Conservation (phyloP, 1,140 invertebrate genomes). For the Battus philenor region DNA sequence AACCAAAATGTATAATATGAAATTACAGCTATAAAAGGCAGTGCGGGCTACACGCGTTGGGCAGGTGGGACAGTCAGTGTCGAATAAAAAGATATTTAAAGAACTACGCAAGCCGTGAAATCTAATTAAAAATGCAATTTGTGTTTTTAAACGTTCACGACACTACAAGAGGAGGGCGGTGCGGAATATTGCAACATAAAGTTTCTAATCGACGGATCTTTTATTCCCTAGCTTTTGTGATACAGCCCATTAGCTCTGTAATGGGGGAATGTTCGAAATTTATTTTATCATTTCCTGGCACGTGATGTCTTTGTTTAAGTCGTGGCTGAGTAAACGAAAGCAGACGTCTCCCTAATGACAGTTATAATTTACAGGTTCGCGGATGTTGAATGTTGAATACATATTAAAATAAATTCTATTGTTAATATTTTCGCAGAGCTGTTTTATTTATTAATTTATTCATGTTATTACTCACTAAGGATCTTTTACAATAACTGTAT, state of each 20-base stretch:
- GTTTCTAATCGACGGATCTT: conserved; percentile 73
- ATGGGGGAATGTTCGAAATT: conserved; percentile 70
- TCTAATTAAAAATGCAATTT: neutral
- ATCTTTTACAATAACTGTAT: no score
- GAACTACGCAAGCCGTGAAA: neutral
- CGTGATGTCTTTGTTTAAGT: conserved; percentile 60
- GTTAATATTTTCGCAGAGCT: no score
- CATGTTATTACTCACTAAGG: no score
- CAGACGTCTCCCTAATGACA: conserved; percentile 31
- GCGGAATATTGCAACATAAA: conserved; percentile 71
- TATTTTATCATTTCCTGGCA: conserved; percentile 72
- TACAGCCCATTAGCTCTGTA: conserved; percentile 71
- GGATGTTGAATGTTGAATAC: conserved; percentile 3
- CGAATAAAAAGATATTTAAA: no score
- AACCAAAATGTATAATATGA: no score
- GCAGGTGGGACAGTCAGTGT: no score
- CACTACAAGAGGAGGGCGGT: conserved; percentile 26
- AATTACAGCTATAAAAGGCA: no score
- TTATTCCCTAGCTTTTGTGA: conserved; percentile 68
- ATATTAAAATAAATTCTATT: no score
- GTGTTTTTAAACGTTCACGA: neutral
- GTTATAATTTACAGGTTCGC: conserved; percentile 23
- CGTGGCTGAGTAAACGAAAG: conserved; percentile 24
- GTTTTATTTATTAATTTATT: no score
- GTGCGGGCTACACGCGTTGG: no score